Evolutionary conservation across 2,888 invertebrate genomes (phyloP).

Genomic region (Caenorhabditis sp.): DNA sequence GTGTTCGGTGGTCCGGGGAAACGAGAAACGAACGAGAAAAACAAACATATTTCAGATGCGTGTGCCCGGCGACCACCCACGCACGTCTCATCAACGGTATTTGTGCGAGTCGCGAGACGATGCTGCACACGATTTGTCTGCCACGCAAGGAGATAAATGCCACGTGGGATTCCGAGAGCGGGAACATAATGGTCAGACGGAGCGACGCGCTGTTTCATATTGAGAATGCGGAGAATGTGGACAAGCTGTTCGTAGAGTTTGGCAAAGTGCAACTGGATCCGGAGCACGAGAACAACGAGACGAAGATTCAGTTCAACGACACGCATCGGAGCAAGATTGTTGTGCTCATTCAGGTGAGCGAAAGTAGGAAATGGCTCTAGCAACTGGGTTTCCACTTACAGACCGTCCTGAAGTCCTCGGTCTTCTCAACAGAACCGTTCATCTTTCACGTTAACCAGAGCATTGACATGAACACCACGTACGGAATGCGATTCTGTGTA

Average conservation of each 20-base stretch:
- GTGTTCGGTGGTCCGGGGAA: not conserved
- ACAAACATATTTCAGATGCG: conserved; percentile 59
- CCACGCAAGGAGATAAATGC: conserved; percentile 60
- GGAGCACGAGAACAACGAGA: conserved; percentile 14
- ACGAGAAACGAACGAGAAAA: not conserved
- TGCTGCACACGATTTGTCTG: conserved; percentile 56
- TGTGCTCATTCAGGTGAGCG: conserved; percentile 53
- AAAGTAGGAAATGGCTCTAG: no score
- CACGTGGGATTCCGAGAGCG: conserved; percentile 65
- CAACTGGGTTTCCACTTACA: conserved; percentile 17
- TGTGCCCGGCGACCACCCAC: conserved; percentile 62
- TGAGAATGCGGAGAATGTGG: conserved; percentile 44
- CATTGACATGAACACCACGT: conserved; percentile 59
- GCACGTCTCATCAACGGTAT: conserved; percentile 51
- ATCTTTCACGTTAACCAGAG: conserved; percentile 65
- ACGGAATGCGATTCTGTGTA: conserved; percentile 71
- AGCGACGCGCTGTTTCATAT: conserved; percentile 53
- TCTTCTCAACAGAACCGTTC: conserved; percentile 67
- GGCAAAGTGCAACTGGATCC: conserved; percentile 44
- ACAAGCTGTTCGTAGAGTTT: conserved; percentile 64
- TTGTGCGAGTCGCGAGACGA: conserved; percentile 49
- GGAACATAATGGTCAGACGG: conserved; percentile 61
- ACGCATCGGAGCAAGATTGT: conserved; percentile 55
- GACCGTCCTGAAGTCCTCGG: conserved; percentile 56
- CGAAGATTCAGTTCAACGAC: conserved; percentile 41